These are phyloP conservation scores for Maconellicoccus hirsutus DNA, from an alignment of 1,140 invertebrate species.

Conservation along the genomic window DNA sequence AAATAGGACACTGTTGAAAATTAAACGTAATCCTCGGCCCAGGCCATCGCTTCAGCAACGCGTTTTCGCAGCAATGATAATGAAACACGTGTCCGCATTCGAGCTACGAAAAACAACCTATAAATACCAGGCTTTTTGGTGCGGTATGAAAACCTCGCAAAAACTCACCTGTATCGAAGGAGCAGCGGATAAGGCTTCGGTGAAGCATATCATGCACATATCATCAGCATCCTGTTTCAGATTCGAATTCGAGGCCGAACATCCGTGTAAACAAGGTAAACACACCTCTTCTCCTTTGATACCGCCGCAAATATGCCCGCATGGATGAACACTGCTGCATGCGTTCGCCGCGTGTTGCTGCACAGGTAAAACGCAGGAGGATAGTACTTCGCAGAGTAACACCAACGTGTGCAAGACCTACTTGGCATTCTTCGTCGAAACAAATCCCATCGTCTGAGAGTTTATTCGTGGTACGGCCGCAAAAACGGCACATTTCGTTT, in stretches of 20 bases:
- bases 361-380: slow-evolving; percentile 25
- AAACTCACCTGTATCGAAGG: slow-evolving; percentile 74
- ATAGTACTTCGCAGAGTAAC: background rate
- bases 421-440: slow-evolving; percentile 82
- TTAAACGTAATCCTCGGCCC: slow-evolving; percentile 93
- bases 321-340: slow-evolving; percentile 68
- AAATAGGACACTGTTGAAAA: slow-evolving; percentile 92
- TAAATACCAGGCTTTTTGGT: too few species aligned
- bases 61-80: slow-evolving; percentile 76
- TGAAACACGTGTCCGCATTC: slow-evolving; percentile 95
- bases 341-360: slow-evolving; percentile 74
- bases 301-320: slow-evolving; percentile 85
- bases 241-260: slow-evolving; percentile 33
- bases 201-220: slow-evolving; percentile 99
- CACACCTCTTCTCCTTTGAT: slow-evolving; percentile 61
- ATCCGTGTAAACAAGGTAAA: slow-evolving; percentile 62
- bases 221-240: slow-evolving; percentile 92
- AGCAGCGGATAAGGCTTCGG: slow-evolving; percentile 84
- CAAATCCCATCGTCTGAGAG: slow-evolving; percentile 88
- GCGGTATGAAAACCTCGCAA: background rate
- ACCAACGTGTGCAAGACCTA: slow-evolving; percentile 35
- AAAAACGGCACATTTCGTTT: slow-evolving; percentile 77
- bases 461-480: slow-evolving; percentile 73
- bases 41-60: slow-evolving; percentile 78
- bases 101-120: slow-evolving; percentile 41